Evolutionary conservation across 2,888 invertebrate species (phyloP), one percentile per base, ranked within the genome.

Genomic region (Anoncus sp.): DNA sequence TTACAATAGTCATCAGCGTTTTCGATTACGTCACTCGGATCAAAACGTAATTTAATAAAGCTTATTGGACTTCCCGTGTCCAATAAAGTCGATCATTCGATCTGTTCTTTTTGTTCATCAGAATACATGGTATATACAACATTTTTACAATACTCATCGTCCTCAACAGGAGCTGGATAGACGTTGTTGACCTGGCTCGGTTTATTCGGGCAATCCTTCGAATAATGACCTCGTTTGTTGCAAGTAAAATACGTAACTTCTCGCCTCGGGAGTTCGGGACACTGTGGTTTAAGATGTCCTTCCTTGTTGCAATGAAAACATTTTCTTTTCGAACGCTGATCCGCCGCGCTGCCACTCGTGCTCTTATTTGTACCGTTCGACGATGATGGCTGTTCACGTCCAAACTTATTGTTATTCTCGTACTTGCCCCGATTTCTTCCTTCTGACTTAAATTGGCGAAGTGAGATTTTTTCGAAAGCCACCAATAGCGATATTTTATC

Each of bases 31-130:
- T 72, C 59, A 22, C 72, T 43, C 53, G 79, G 67, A 47, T 72
- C 67, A 18, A 57, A 67, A 10, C 66, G 51, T 12, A 79, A 35
- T 67, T 75, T 75, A 10, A 75, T 72, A 49, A 75, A 72, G 57
- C 79, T 76, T 2, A 79, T 59, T 12, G 72, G 49, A 27, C 79
- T 76, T 7, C 79, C 72, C 40, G 79, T 75, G 16, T 79, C 79
- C 3, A 79, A 40, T 49, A 79, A 59, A 3, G 75, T 69, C 18
- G 22, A 35, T 57, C 74, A 51, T 24, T 67, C 24, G 20, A 67
- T 59, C 22, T 24, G 12, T 24, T 66, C 57, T 57, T 43, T 47
- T 43, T 66, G 38, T 53, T 6, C 71, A 12, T 57, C 35, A 10
- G 55, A 10, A 20, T 67, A 57, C 67, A 67, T 57, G 5, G 67